Evolutionary conservation across 1,140 invertebrate species (phyloP).

Genomic region (Cherax destructor): DNA sequence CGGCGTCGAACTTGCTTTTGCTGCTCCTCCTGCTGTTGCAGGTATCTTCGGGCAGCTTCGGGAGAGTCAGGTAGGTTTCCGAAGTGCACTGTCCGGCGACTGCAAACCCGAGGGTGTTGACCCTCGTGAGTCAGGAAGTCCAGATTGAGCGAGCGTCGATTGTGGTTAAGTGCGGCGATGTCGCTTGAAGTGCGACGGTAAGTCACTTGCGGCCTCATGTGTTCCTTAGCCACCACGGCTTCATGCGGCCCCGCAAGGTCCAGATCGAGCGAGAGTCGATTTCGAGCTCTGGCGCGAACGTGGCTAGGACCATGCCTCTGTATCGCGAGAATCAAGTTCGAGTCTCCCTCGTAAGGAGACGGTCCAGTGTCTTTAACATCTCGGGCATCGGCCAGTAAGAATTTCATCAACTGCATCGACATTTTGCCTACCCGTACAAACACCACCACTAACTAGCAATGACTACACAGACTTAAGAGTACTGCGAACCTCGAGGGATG

Average conservation of each 20-base stretch:
- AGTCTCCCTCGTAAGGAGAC: conserved; percentile 61
- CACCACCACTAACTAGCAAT: not conserved
- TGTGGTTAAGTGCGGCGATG: not conserved
- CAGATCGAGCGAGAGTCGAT: conserved; percentile 50
- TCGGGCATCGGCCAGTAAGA: conserved; percentile 49
- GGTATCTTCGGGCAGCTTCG: conserved; percentile 31
- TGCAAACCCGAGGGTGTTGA: not conserved
- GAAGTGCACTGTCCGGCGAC: conserved; percentile 34
- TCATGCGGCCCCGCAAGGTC: conserved; percentile 7
- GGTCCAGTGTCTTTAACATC: conserved; percentile 50
- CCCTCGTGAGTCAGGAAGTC: conserved; percentile 28
- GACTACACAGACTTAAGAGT: not conserved
- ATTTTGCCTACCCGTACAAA: not conserved
- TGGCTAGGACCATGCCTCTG: conserved; percentile 59
- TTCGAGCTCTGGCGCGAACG: conserved; percentile 9
- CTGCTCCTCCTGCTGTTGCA: conserved; percentile 1
- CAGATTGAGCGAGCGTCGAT: conserved; percentile 53
- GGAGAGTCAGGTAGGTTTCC: conserved; percentile 39
- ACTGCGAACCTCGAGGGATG: not conserved
- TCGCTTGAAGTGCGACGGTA: conserved; percentile 43
- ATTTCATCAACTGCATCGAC: conserved; percentile 55
- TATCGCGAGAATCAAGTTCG: conserved; percentile 46
- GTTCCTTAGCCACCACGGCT: not conserved
- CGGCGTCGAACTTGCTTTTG: not conserved
- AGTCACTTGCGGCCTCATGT: not conserved